These are phyloP conservation scores for Puma concolor DNA, from an alignment of 2,113 vertebrate genomes.

Conservation along the genomic window DNA sequence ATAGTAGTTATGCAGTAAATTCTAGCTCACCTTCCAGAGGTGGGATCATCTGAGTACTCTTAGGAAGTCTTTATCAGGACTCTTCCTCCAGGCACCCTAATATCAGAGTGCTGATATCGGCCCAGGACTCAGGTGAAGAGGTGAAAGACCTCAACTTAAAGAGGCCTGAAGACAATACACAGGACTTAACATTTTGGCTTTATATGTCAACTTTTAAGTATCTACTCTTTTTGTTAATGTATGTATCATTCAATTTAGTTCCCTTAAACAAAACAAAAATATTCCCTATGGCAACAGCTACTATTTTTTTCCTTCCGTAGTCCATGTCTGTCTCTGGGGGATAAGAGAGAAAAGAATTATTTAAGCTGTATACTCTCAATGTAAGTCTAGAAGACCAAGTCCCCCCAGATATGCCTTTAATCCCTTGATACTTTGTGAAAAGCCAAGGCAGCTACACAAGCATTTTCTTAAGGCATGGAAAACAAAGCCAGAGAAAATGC, in stretches of 20 bases:
- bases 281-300: background rate
- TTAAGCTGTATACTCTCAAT: constrained; percentile 2
- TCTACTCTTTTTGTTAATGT: background rate
- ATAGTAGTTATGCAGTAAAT: background rate
- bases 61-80: background rate
- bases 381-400: background rate
- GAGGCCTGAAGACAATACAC: background rate
- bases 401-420: constrained; percentile 19
- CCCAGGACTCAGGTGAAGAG: background rate
- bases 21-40: background rate
- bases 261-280: constrained; percentile 7
- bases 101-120: background rate
- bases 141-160: background rate
- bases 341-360: constrained; percentile 12
- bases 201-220: constrained; percentile 7
- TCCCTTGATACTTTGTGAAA: constrained; percentile 54
- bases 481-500: constrained; percentile 35
- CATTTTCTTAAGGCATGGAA: constrained; percentile 16
- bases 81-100: background rate
- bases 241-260: background rate
- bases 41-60: background rate
- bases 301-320: background rate
- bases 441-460: constrained; percentile 26
- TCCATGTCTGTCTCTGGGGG: background rate
- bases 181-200: constrained; percentile 25